Evolutionary conservation across 2,113 vertebrate genomes (phyloP).

Genomic region (Dromaius novaehollandiae): DNA sequence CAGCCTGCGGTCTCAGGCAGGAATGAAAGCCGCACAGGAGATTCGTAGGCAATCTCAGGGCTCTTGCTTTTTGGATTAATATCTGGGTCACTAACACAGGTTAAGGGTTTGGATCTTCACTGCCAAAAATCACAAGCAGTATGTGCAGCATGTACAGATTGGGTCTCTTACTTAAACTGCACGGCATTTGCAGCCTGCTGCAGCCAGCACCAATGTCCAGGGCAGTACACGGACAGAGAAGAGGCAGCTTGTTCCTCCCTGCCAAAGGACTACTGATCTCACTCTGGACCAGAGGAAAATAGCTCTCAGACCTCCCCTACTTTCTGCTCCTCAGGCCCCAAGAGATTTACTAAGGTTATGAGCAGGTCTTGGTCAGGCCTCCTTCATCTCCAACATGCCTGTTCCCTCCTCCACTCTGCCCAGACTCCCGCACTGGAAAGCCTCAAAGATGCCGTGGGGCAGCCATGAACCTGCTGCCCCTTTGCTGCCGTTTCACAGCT

Average conservation of each 20-base stretch:
- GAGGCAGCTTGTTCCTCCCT: neutral
- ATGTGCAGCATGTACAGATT: neutral
- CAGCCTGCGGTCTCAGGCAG: neutral
- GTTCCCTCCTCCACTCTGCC: neutral
- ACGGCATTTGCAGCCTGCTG: neutral
- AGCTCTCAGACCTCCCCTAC: neutral
- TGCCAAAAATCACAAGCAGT: neutral
- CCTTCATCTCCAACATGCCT: accelerated
- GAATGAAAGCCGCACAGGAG: neutral
- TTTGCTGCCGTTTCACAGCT: neutral
- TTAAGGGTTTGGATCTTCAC: neutral
- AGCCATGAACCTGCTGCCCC: neutral
- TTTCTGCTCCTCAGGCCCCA: neutral
- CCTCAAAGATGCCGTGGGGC: neutral
- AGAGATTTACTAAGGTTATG: neutral
- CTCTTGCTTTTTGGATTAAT: neutral
- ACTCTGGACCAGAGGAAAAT: neutral
- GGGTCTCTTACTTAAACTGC: neutral
- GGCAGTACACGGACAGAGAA: neutral
- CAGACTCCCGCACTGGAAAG: neutral
- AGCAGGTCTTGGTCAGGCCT: neutral
- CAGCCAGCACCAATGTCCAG: neutral
- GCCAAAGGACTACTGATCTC: neutral
- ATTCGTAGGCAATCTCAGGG: neutral
- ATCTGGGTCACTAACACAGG: neutral